A percentile compares a stretch with the other conserved stretches of the same genome.
phyloP scores from a whole-genome alignment of 2,888 invertebrate species.

The Luperina testacea region DNA sequence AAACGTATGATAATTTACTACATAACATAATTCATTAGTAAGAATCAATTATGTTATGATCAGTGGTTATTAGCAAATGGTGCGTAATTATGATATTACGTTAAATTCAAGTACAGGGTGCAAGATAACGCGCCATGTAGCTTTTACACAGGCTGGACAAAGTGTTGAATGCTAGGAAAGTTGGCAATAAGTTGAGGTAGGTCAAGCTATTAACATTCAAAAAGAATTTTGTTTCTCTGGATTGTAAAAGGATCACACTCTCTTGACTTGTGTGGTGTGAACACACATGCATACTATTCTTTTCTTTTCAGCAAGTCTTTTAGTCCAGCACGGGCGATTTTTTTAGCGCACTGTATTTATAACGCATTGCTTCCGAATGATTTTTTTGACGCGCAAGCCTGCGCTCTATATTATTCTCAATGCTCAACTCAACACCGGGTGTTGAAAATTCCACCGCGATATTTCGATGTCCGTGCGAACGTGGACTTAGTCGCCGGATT shows the following conservation, averaged over 20 bases:
- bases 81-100: background rate
- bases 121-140: background rate
- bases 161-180: background rate
- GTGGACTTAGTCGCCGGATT: too few relatives aligned
- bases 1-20: background rate
- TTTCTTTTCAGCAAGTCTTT: background rate
- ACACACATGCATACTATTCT: background rate
- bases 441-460: too few relatives aligned
- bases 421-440: too few relatives aligned
- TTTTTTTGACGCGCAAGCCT: too few relatives aligned
- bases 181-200: background rate
- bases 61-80: conserved; percentile 16
- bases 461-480: too few relatives aligned
- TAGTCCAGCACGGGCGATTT: background rate
- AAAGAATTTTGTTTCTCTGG: background rate
- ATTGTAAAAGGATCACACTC: background rate
- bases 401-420: too few relatives aligned
- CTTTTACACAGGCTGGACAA: background rate
- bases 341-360: too few relatives aligned
- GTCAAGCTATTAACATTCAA: background rate
- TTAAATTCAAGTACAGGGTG: background rate
- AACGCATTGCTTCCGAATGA: too few relatives aligned
- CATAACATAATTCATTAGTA: conserved; percentile 15
- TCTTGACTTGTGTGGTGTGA: too few relatives aligned
- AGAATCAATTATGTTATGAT: background rate